Evolutionary conservation across 1,140 invertebrate genomes (phyloP).

Genomic region (Megalonaias nervosa): DNA sequence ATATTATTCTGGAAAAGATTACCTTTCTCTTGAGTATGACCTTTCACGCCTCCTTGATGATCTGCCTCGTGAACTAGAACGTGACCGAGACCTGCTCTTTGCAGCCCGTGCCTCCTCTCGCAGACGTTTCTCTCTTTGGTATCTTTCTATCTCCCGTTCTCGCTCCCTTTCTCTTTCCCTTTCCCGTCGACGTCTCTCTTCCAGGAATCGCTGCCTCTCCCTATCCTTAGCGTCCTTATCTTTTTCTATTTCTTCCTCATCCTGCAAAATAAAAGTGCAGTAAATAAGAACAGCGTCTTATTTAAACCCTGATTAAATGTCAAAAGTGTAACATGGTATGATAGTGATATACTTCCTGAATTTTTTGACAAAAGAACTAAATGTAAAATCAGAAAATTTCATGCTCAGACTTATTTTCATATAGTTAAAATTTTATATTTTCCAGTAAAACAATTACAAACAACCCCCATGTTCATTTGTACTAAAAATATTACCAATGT

Average conservation of each 20-base stretch:
- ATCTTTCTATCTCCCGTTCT: constrained; percentile 46
- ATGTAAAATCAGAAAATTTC: not conserved
- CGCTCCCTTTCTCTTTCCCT: constrained; percentile 54
- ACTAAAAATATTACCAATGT: too few species aligned
- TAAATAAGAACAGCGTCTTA: not conserved
- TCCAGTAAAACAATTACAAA: too few species aligned
- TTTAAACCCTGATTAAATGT: not conserved
- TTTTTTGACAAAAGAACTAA: not conserved
- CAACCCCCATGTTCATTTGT: too few species aligned
- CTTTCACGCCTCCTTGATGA: constrained; percentile 63
- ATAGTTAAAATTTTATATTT: too few species aligned
- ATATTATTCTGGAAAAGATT: constrained; percentile 5
- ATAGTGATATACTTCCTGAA: not conserved
- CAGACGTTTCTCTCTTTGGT: constrained; percentile 57
- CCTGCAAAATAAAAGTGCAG: constrained; percentile 18
- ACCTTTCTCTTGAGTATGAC: constrained; percentile 81
- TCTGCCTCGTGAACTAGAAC: constrained; percentile 59
- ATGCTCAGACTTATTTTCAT: not conserved
- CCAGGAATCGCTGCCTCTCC: constrained; percentile 66
- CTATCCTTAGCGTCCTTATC: constrained; percentile 71
- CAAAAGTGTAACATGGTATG: constrained; percentile 5
- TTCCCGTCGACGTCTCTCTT: constrained; percentile 55
- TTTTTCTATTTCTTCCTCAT: constrained; percentile 54
- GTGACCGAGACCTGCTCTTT: constrained; percentile 54
- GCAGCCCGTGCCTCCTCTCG: constrained; percentile 14